phyloP scores from a whole-genome alignment of 2,888 invertebrate genomes.

The Drosophila lutescens region DNA sequence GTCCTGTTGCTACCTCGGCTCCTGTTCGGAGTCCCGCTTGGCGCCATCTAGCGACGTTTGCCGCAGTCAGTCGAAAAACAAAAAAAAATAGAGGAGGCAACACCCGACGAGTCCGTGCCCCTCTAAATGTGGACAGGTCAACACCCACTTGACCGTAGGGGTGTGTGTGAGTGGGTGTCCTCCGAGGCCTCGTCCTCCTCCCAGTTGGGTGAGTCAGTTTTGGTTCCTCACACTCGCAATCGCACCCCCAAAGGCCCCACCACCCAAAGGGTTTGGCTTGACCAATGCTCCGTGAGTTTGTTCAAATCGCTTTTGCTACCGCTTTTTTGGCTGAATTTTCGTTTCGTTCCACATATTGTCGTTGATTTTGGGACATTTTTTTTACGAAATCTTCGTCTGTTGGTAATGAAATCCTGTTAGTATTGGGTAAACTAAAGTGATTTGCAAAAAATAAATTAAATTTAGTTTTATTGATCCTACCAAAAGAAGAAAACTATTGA shows the following conservation, averaged over 20 bases:
- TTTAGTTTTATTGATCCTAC: too few species aligned
- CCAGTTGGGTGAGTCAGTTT: conserved; percentile 45
- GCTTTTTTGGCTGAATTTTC: conserved; percentile 30
- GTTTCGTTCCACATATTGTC: conserved; percentile 30
- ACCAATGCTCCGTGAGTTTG: conserved; percentile 68
- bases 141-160: conserved; percentile 57
- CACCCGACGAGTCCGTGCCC: conserved; percentile 54
- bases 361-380: conserved; percentile 8
- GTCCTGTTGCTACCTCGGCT: conserved; percentile 29
- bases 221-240: conserved; percentile 17
- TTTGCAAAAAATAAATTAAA: background rate
- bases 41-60: conserved; percentile 73
- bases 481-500: too few species aligned
- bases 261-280: conserved; percentile 67
- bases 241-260: conserved; percentile 1
- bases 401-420: background rate
- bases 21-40: conserved; percentile 52
- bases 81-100: conserved; percentile 14
- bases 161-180: conserved; percentile 29
- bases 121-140: conserved; percentile 67
- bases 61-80: conserved; percentile 37
- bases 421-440: background rate
- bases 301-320: conserved; percentile 63
- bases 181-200: conserved; percentile 17
- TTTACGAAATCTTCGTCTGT: background rate